Percentiles rank a stretch among this genome's conserved stretches.
Conservation (phyloP, 2,888 invertebrate genomes). For the Chrysolina oricalcia region DNA sequence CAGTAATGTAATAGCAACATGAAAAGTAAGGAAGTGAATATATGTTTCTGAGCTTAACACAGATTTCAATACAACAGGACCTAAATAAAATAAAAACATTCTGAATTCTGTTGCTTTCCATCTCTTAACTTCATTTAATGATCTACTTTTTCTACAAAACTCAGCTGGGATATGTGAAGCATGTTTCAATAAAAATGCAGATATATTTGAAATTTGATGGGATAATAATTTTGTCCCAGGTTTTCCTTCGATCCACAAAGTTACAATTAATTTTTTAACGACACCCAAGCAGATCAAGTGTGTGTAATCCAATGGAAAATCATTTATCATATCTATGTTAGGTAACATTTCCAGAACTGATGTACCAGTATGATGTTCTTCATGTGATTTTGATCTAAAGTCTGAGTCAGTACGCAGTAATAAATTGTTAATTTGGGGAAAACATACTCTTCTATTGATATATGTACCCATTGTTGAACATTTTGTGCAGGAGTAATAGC, state of each 20-base stretch:
- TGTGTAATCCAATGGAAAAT: slow-evolving; percentile 57
- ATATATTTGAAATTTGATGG: too few relatives aligned
- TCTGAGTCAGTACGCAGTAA: slow-evolving; percentile 37
- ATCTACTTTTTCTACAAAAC: slow-evolving; percentile 41
- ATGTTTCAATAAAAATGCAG: slow-evolving; percentile 11
- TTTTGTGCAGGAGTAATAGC: slow-evolving; percentile 54
- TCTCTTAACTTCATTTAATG: slow-evolving; percentile 37
- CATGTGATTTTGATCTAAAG: slow-evolving; percentile 43
- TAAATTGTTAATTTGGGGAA: slow-evolving; percentile 36
- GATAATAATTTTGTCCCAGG: too few relatives aligned
- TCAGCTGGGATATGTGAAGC: slow-evolving; percentile 18
- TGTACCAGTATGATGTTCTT: slow-evolving; percentile 50
- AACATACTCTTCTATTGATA: too few relatives aligned
- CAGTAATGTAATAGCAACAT: slow-evolving; percentile 41
- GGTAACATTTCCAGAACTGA: slow-evolving; percentile 52
- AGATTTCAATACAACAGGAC: slow-evolving; percentile 40
- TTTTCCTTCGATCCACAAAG: too few relatives aligned
- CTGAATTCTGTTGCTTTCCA: slow-evolving; percentile 47
- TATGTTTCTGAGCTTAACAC: slow-evolving; percentile 34
- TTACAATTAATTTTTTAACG: slow-evolving; percentile 41
- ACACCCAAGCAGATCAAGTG: slow-evolving; percentile 49
- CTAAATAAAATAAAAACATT: slow-evolving; percentile 45
- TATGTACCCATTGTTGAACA: slow-evolving; percentile 49
- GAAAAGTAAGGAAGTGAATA: slow-evolving; percentile 37
- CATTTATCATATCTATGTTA: too few relatives aligned